Percentiles rank a stretch among this genome's conserved stretches.
These are phyloP conservation scores for Amiota minor DNA, from an alignment of 2,888 invertebrate genomes.

Conservation along the genomic window DNA sequence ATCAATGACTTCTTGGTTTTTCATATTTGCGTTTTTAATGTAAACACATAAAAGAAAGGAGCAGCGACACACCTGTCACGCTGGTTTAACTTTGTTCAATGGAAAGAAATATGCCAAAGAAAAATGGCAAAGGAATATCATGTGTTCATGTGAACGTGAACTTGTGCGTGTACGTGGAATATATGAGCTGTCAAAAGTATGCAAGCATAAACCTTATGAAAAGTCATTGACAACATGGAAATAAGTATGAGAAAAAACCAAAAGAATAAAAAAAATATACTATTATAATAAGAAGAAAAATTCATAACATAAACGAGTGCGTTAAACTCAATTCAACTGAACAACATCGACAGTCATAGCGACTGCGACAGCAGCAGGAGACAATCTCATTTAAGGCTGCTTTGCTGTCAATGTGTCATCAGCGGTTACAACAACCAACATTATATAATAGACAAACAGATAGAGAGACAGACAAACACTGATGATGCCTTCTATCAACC, in stretches of 20 bases:
- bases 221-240: slow-evolving; percentile 53
- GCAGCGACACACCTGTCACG: too few species aligned
- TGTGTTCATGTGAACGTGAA: not conserved
- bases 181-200: slow-evolving; percentile 53
- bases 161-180: slow-evolving; percentile 30
- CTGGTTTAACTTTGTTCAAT: not conserved
- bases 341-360: not conserved
- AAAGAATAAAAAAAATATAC: not conserved
- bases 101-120: not conserved
- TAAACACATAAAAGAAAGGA: too few species aligned
- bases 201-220: slow-evolving; percentile 43
- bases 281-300: slow-evolving; percentile 5
- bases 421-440: slow-evolving; percentile 36
- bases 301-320: slow-evolving; percentile 7
- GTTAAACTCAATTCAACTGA: not conserved
- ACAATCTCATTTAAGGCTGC: slow-evolving; percentile 64
- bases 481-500: not conserved
- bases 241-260: slow-evolving; percentile 15
- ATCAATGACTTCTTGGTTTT: too few species aligned
- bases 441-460: slow-evolving; percentile 8
- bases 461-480: not conserved
- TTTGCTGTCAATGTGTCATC: slow-evolving; percentile 56
- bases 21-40: too few species aligned
- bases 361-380: slow-evolving; percentile 35
- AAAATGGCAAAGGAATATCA: not conserved